Evolutionary conservation across 2,113 vertebrate species (phyloP), one percentile per base, ranked within the genome.

Genomic region (Phasianus colchicus): DNA sequence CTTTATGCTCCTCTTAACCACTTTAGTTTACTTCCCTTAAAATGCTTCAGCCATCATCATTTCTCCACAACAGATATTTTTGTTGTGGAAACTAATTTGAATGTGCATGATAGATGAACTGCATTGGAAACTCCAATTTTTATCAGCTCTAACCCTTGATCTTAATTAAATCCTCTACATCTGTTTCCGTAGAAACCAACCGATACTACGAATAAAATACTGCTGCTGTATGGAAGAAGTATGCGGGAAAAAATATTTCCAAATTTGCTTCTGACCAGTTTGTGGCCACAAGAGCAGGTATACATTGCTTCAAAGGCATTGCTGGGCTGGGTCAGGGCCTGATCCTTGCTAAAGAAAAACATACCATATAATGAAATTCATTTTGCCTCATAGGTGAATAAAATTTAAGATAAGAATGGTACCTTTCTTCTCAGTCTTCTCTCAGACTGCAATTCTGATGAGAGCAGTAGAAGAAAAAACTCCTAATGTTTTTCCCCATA

Each of bases 101-200:
- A 96, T 89, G 91, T 94, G 60, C 79, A 79, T 97, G 97, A 98
- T 97, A 97, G 95, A 97, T 97, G 92, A 95, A 94, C 87, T 96
- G 79, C 95, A 67, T 60, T 91, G 89, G 90, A 97, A 97, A 95
- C 94, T 96, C 92, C 95, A 95, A 92, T 97, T 97, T 97, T 96
- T 95, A 95, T 96, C 88, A 92, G 1, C 77, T 94, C 78, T 96
- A 96, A 97, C 96, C 93, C 88, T 90, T 97, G 96, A 97, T 97
- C 95, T 97, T 98, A 97, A 98, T 98, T 98, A 97, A 95, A 88
- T 97, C 92, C 86, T 93, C 84, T 29, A 77, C 93, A 90, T 94
- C 85, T 96, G 95, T 97, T 97, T 75, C 96, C 80, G 91, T 91
- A 95, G 97, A 97, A 98, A 97, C 96, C 38, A 97, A 50, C 32